Evolutionary conservation across 1,140 invertebrate species (phyloP), one percentile per base, ranked within the genome.

Genomic region (Meloidogyne floridensis): DNA sequence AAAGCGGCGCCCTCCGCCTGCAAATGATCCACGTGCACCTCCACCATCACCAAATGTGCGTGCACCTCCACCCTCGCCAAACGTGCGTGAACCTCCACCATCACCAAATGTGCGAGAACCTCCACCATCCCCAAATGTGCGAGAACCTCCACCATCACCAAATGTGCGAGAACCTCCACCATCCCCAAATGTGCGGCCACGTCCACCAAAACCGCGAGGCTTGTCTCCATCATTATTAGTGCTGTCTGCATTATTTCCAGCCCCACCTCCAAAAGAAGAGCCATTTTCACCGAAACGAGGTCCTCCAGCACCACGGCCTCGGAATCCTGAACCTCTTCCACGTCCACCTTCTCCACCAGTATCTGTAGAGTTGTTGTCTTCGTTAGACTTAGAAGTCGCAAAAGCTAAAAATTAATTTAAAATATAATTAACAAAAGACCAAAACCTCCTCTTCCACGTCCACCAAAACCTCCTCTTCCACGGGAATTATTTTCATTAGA

Each of bases 151-250:
- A 75, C 11, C 70, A 1, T 70, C 18, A 74, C 5, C n/a, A 7
- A 0, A 0, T 53, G 69, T 69, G 0, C 77, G 32, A 2, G 72
- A n/a, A n/a, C 77, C 77, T 74, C 77, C 18, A 65, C 72, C 51
- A 6, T 74, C 69, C 7, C 77, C 18, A n/a, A 80, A 77, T 4
- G 76, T 43, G n/a, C 76, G 32, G 0, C 72, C 72, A 54, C 72
- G 72, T n/a, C 72, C 72, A 7, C 72, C 72, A 65, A 65, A 65
- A n/a, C 59, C 10, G n/a, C 59, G 59, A 65, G 59, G 5, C n/a
- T 6, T n/a, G n/a, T 65, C 59, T 6, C 59, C 59, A n/a, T 65
- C 59, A 18, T 65, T 6, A 65, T 65, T 65, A 0, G 7, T 65
- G 7, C 7, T n/a, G 5, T 65, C 59, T 65, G 59, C 10, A 65